Evolutionary conservation across 2,797 vertebrate genomes (phyloP), one percentile per base, ranked within the genome.

Genomic region (Enteromius argenteus): DNA sequence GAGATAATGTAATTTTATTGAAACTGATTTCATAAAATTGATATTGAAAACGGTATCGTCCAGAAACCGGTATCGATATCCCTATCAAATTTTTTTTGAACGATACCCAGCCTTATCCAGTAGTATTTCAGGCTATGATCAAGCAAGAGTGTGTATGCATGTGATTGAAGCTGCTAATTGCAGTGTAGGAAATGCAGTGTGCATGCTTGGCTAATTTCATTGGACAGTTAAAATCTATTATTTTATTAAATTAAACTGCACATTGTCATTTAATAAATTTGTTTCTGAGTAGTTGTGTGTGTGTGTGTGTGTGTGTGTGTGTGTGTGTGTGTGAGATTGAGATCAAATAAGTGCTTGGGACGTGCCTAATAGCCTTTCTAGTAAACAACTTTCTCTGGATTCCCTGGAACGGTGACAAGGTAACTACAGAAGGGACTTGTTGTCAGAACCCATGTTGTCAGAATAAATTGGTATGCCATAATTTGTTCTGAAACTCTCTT

Each of bases 201-300:
- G 13, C 4, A 56, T 21, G 60, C 19, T 35, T 79, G 44, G 19
- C 19, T 32, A 23, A 67, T 30, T 60, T 80, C 11, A 80, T 80
- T 80, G 10, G 15, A 71, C 10, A 14, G 32, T 39, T 71, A 5
- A 30, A 9, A 71, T 71, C 79, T 56, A 30, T 80, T 62, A 62
- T 60, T 69, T 69, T 9, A 6, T 56, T 39, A 17, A 21, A 67
- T n/a, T 10, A 51, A 67, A 23, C 17, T 79, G 62, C 44, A 39
- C 44, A 35, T 32, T 80, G 32, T 32, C 21, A 49, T 79, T 14
- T 49, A 35, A 35, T 46, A n/a, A 7, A 68, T 56, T 68, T 69
- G 30, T 80, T 68, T 69, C 27, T 46, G 27, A 30, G 27, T 46
- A 10, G 39, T 27, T 27, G 27, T 27, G 27, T 27, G 1, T 15